Conservation (phyloP, 1,140 invertebrate genomes). For the Drosophila sp. region DNA sequence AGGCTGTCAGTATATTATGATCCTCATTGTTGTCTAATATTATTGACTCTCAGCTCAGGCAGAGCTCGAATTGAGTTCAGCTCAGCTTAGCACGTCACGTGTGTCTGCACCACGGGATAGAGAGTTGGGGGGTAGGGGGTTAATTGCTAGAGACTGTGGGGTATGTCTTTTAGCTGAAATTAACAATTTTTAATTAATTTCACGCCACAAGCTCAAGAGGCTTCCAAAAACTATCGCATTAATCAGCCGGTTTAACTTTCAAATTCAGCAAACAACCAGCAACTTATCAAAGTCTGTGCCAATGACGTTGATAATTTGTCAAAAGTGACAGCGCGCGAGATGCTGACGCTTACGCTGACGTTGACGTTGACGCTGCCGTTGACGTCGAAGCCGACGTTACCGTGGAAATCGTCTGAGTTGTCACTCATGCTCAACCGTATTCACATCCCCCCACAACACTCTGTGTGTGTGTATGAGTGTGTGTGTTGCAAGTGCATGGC, state of each 20-base stretch:
- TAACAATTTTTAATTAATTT: conserved; percentile 67
- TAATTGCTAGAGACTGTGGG: neutral
- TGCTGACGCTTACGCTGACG: conserved; percentile 34
- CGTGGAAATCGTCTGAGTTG: conserved; percentile 43
- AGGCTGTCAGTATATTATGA: conserved; percentile 22
- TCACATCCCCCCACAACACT: conserved; percentile 3
- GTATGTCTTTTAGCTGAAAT: neutral
- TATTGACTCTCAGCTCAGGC: conserved; percentile 31
- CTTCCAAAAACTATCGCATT: conserved; percentile 75
- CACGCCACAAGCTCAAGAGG: conserved; percentile 52
- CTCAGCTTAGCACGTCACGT: conserved; percentile 26
- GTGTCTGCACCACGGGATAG: neutral
- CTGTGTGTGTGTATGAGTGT: neutral
- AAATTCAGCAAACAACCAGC: conserved; percentile 35
- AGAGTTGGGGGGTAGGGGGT: neutral
- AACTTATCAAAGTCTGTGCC: conserved; percentile 73
- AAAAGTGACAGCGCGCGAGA: conserved; percentile 71
- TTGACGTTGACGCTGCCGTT: conserved; percentile 14
- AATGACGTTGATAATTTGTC: conserved; percentile 82
- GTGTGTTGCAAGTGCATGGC: conserved; percentile 17
- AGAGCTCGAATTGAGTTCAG: neutral
- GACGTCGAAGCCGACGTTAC: neutral
- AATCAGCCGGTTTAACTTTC: conserved; percentile 66
- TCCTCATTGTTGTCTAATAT: conserved; percentile 33
- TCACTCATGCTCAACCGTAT: conserved; percentile 49